phyloP scores from a whole-genome alignment of 2,888 invertebrate species.

The Cosmorhoe ocellata region DNA sequence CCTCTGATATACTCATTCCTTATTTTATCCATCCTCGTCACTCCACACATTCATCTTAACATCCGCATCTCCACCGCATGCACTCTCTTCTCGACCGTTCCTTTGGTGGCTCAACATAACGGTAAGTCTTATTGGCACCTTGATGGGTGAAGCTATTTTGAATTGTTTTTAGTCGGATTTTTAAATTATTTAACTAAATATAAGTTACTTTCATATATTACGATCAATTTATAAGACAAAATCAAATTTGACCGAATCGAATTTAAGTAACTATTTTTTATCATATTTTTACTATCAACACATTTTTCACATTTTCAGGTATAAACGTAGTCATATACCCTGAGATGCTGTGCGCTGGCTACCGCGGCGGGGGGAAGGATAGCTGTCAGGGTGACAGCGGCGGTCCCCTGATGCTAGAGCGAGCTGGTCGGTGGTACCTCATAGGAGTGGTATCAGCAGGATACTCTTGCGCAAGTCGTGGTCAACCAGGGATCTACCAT shows the following conservation, averaged over 20 bases:
- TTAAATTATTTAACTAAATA: too few species aligned
- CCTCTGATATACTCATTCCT: too few species aligned
- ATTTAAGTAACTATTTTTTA: background rate
- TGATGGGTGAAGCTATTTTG: too few species aligned
- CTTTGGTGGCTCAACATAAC: too few species aligned
- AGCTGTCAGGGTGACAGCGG: conserved; percentile 92
- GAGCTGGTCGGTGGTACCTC: conserved; percentile 93
- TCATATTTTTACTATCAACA: too few species aligned
- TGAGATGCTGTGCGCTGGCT: conserved; percentile 97
- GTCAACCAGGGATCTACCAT: conserved; percentile 97
- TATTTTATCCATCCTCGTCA: too few species aligned
- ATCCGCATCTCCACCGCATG: too few species aligned
- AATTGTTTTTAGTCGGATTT: too few species aligned
- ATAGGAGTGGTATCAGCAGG: conserved; percentile 96
- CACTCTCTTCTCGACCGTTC: too few species aligned
- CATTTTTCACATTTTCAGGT: conserved; percentile 65
- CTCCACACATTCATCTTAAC: too few species aligned
- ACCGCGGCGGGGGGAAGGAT: conserved; percentile 93
- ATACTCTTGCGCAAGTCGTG: conserved; percentile 95
- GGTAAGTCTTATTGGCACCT: too few species aligned
- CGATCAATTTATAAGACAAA: background rate
- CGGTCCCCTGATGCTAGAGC: conserved; percentile 94
- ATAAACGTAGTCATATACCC: conserved; percentile 96
- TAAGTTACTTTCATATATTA: too few species aligned
- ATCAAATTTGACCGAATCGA: background rate